phyloP scores from a whole-genome alignment of 2,113 vertebrate genomes.

The Mus pahari region DNA sequence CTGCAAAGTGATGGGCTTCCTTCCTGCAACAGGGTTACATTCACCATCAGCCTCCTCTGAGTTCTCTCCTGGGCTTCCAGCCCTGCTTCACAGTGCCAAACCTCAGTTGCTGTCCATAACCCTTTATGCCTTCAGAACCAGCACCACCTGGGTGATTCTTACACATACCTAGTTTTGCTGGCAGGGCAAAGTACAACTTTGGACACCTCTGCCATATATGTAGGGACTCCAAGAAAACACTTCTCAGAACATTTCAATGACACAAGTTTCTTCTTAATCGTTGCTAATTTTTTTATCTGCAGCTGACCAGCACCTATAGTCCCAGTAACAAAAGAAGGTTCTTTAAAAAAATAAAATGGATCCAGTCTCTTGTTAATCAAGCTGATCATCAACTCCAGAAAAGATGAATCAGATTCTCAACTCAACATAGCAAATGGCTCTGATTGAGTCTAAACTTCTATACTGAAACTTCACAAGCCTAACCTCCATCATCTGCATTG shows the following conservation, averaged over 20 bases:
- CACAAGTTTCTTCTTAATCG: background rate
- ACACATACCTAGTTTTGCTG: background rate
- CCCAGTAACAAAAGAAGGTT: background rate
- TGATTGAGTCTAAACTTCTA: background rate
- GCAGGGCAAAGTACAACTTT: background rate
- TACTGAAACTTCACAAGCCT: background rate
- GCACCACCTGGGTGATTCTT: background rate
- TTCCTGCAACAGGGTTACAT: background rate
- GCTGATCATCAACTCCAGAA: background rate
- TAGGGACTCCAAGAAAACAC: background rate
- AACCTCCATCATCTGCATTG: background rate
- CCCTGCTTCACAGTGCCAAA: background rate
- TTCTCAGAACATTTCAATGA: background rate
- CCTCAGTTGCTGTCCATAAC: background rate
- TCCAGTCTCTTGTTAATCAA: background rate
- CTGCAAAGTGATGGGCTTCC: background rate
- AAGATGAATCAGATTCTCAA: background rate
- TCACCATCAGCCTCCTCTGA: background rate
- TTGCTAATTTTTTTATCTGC: background rate
- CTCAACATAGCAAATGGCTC: background rate
- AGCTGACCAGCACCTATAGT: background rate
- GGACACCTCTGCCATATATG: background rate
- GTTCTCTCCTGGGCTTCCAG: background rate
- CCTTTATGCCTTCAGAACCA: background rate
- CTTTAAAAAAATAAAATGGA: background rate